Base-by-base conservation (phyloP, 2,797 vertebrate genomes). In the Parotocinclus haroldoi region DNA sequence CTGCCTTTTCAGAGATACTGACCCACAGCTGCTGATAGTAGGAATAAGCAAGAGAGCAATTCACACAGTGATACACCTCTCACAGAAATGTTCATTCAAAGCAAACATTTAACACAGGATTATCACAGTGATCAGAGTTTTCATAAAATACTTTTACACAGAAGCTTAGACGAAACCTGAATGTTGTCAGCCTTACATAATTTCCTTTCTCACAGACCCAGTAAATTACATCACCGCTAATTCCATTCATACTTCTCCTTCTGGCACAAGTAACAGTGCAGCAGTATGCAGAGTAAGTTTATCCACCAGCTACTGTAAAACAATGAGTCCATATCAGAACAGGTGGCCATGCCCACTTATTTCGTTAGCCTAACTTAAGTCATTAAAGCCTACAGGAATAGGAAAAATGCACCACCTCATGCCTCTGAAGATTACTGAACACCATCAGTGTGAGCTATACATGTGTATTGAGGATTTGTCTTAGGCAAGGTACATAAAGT, bases 261-360 rank as follows among this genome's bases (percentile, higher is more conserved):
- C 12, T 12, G 13, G 40, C 42, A 7, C 69, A 62, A 80, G 63
- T 72, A 77, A 75, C 75, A 79, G 40, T 40, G 27, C 27, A 5
- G 27, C 27, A 27, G 27, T 27, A 27, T 5, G 36, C 11, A 36
- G 50, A 52, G 70, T 81, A 83, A 84, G 84, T 82, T 80, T 82
- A 81, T 72, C 71, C 55, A 66, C 58, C 36, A 61, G 58, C 42
- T 68, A 76, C 71, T 73, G 68, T 80, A 79, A 73, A 66, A 77
- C 75, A 27, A 27, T 75, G 69, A 40, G 57, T 65, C 70, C 39
- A 72, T 77, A 66, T 78, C 17, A 49, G 19, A 60, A 56, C 65
- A 76, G 69, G 55, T 69, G 55, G 14, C 7, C 38, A 11, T n/a
- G 42, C 63, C 42, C 51, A 44, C 56, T 53, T 56, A 58, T 37